Base-by-base conservation (phyloP, 2,888 invertebrate species). In the Acleris cristana region DNA sequence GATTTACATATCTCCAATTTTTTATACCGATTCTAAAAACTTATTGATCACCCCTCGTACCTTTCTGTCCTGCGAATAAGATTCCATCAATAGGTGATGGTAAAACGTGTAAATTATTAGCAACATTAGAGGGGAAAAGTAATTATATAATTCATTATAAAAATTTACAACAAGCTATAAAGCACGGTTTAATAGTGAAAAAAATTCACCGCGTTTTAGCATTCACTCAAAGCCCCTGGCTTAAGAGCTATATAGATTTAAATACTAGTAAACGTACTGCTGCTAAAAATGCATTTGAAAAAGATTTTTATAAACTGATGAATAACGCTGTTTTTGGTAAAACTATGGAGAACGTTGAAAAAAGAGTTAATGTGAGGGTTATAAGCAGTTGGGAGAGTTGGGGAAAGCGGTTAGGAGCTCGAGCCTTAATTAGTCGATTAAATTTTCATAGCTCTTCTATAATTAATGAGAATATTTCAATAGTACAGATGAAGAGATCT, bases 61-160 rank as follows among this genome's bases (percentile, higher is more conserved):
- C 63, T 10, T 71, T 71, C 48, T 69, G 66, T 52, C 40, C 69
- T 7, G 68, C 69, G 62, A 57, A 61, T 4, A 58, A 52, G 23
- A 26, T 48, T 34, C 57, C 53, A 1, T 10, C n/a, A 0, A 57
- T 48, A 8, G 30, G 53, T n/a, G 7, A 26, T 26, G 26, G 26
- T 26, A 26, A 66, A 67, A 21, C n/a, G n/a, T 26, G 21, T 12
- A 70, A 69, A 44, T 52, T 71, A 18, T 49, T 70, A 26, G 26
- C 26, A 1, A 26, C 7, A 26, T 65, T 70, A 8, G 26, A 69
- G 16, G 18, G 53, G 12, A 70, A 72, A 61, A 18, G 12, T 12
- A 54, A 58, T 0, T 70, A 71, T 48, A 54, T 66, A 0, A 69
- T 71, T n/a, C 70, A 69, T 45, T 70, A 70, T 57, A 30, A 51